Conservation (phyloP, 2,888 invertebrate genomes). For the Cantharis rufa region DNA sequence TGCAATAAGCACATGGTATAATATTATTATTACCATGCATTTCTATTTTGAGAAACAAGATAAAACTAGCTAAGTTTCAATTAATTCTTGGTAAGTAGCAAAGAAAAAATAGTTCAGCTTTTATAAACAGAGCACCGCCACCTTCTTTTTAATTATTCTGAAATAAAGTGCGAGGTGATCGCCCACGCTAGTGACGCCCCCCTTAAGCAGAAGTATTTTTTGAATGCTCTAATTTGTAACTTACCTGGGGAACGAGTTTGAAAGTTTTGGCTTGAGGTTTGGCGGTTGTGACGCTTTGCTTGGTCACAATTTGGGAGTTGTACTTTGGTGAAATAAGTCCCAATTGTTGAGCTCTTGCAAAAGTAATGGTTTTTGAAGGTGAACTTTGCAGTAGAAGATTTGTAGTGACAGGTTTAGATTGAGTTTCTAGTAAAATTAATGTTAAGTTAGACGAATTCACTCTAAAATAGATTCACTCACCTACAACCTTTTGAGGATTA, state of each 20-base stretch:
- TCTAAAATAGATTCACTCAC: constrained; percentile 7
- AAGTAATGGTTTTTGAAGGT: constrained; percentile 65
- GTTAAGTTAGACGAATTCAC: neutral
- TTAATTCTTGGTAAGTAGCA: too few relatives aligned
- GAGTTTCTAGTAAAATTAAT: constrained; percentile 5
- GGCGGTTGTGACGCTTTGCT: constrained; percentile 54
- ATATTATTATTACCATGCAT: too few relatives aligned
- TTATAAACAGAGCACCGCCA: too few relatives aligned
- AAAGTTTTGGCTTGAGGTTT: constrained; percentile 50
- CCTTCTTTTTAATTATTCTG: too few relatives aligned
- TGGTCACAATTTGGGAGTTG: constrained; percentile 56
- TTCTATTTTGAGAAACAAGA: too few relatives aligned
- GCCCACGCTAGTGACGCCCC: too few relatives aligned
- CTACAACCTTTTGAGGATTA: constrained; percentile 24
- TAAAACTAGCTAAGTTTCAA: too few relatives aligned
- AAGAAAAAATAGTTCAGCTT: too few relatives aligned
- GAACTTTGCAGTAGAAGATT: constrained; percentile 29
- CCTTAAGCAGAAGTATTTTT: too few relatives aligned
- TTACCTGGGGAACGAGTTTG: constrained; percentile 49
- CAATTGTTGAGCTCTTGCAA: constrained; percentile 68
- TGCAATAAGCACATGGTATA: too few relatives aligned
- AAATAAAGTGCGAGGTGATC: too few relatives aligned
- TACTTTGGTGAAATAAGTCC: constrained; percentile 50
- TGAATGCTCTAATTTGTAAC: neutral
- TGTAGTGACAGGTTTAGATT: constrained; percentile 42